These are phyloP conservation scores for Rhabdornis inornatus DNA, from an alignment of 2,113 vertebrate species.

Conservation along the genomic window DNA sequence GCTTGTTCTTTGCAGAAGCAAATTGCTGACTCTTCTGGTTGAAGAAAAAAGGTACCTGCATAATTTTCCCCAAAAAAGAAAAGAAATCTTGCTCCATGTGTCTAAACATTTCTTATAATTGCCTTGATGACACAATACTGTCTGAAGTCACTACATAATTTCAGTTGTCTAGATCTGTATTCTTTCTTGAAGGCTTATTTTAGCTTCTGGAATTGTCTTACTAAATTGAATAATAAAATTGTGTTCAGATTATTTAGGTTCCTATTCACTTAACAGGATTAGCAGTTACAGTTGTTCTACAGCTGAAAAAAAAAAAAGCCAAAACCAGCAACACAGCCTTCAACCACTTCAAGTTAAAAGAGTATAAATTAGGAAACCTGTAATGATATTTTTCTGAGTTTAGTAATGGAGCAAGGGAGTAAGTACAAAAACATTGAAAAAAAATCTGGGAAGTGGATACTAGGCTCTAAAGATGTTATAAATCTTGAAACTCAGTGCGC, in stretches of 20 bases:
- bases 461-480: neutral
- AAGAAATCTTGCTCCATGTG: neutral
- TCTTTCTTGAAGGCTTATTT: neutral
- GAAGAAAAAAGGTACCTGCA: neutral
- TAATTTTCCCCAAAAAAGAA: neutral
- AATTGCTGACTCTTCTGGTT: neutral
- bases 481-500: neutral
- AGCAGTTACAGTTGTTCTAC: neutral
- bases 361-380: neutral
- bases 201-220: neutral
- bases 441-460: neutral
- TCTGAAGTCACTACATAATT: neutral
- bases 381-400: neutral
- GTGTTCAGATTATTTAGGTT: neutral
- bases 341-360: neutral
- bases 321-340: neutral
- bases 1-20: neutral
- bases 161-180: neutral
- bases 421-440: neutral
- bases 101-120: neutral
- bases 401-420: neutral
- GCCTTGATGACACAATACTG: neutral
- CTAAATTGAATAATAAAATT: neutral
- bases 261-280: neutral
- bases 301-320: neutral